Conservation (phyloP, 2,888 invertebrate genomes). For the Ormyrus rosae region DNA sequence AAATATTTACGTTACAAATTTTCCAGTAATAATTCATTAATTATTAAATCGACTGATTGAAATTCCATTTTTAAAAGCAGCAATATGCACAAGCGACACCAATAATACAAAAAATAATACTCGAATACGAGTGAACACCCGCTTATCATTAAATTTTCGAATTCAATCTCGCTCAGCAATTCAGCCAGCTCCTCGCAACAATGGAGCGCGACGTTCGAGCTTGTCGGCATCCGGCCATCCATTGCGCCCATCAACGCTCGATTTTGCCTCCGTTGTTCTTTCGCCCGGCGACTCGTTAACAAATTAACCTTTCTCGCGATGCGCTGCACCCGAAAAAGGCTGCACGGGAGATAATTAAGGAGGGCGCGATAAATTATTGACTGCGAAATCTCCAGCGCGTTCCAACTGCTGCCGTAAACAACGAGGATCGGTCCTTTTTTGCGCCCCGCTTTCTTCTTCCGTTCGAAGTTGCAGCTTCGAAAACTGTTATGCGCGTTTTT, state of each 20-base stretch:
- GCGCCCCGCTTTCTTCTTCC: neutral
- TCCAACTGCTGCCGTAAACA: slow-evolving; percentile 11
- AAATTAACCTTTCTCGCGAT: slow-evolving; percentile 20
- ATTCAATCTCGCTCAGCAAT: too few relatives aligned
- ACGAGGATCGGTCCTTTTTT: neutral
- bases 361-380: neutral
- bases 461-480: neutral
- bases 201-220: neutral
- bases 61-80: too few relatives aligned
- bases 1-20: too few relatives aligned
- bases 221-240: neutral
- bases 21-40: too few relatives aligned
- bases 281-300: slow-evolving; percentile 29
- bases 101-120: neutral
- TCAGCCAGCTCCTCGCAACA: neutral
- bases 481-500: neutral
- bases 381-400: slow-evolving; percentile 24
- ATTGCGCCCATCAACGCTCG: slow-evolving; percentile 18
- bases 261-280: slow-evolving; percentile 21
- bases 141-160: too few relatives aligned
- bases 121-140: too few relatives aligned
- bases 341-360: neutral
- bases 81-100: too few relatives aligned
- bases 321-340: neutral
- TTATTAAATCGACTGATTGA: too few relatives aligned